A percentile compares a stretch with the other conserved stretches of the same genome.
Evolutionary conservation across 2,797 vertebrate genomes (phyloP).

Genomic region (Halcyon badia): DNA sequence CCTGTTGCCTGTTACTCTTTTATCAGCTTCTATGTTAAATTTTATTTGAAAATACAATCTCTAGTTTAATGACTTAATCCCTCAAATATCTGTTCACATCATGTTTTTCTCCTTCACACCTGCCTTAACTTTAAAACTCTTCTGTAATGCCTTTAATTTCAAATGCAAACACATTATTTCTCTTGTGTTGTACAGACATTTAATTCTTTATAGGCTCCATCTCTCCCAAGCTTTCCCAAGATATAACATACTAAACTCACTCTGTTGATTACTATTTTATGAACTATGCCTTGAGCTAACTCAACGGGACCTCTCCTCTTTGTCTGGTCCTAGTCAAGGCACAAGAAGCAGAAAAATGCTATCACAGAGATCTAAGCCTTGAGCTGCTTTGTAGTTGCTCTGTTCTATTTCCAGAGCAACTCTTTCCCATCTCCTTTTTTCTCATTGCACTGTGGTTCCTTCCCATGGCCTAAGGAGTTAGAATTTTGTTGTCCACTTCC

Average conservation of each 20-base stretch:
- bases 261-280: neutral
- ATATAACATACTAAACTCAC: neutral
- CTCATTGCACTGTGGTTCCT: neutral
- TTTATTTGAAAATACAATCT: neutral
- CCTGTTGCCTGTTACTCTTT: neutral
- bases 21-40: neutral
- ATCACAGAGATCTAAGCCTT: neutral
- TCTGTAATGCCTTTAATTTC: neutral
- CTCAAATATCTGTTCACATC: neutral
- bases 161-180: neutral
- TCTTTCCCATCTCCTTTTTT: neutral
- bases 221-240: neutral
- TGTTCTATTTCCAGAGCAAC: neutral
- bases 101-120: neutral
- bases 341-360: neutral
- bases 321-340: neutral
- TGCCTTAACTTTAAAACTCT: neutral
- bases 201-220: neutral
- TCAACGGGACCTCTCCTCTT: neutral
- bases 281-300: neutral
- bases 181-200: neutral
- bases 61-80: neutral
- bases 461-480: neutral
- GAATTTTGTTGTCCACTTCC: neutral
- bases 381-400: neutral